phyloP scores from a whole-genome alignment of 2,888 invertebrate genomes.

The Xylota segnis region DNA sequence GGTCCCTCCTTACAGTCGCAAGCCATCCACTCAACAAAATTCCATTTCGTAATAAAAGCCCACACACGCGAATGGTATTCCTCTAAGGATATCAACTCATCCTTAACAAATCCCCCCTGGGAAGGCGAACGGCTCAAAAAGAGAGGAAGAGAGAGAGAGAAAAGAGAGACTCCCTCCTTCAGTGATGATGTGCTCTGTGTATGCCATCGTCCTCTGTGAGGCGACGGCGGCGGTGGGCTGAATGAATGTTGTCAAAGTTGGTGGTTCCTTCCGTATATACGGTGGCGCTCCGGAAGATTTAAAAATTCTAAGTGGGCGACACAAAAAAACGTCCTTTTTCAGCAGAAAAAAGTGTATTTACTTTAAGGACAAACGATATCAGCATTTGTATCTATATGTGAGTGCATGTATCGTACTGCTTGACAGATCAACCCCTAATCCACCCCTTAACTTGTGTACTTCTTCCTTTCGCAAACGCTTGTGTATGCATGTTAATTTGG shows the following conservation, averaged over 20 bases:
- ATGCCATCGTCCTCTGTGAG: neutral
- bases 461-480: constrained; percentile 4
- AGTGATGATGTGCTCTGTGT: constrained; percentile 5
- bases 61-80: constrained; percentile 43
- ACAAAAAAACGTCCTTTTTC: constrained; percentile 24
- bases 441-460: constrained; percentile 38
- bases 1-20: constrained; percentile 7
- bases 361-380: constrained; percentile 16
- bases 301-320: constrained; percentile 51
- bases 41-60: constrained; percentile 56
- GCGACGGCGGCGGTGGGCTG: constrained; percentile 14
- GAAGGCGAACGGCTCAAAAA: neutral
- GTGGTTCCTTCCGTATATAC: constrained; percentile 22
- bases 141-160: neutral
- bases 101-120: constrained; percentile 21
- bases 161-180: too few relatives aligned
- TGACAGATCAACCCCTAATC: constrained; percentile 29
- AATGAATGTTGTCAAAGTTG: constrained; percentile 49
- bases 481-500: constrained; percentile 16
- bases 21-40: constrained; percentile 48
- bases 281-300: constrained; percentile 34
- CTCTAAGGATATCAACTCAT: constrained; percentile 58
- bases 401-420: neutral
- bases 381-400: neutral
- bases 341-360: constrained; percentile 16